Evolutionary conservation across 2,888 invertebrate species (phyloP).

Genomic region (Philhelius pedissequus): DNA sequence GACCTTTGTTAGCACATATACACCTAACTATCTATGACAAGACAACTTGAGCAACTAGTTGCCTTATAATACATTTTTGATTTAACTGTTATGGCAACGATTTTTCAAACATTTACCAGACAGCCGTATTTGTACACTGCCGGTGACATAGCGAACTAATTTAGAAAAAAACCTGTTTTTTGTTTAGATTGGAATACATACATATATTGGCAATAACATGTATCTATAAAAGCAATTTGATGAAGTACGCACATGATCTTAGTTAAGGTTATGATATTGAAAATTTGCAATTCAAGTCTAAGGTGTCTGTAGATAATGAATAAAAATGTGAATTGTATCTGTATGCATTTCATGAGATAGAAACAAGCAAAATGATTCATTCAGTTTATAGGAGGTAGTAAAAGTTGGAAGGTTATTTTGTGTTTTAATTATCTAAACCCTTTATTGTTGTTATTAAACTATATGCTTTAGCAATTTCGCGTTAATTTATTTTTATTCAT

Average conservation of each 20-base stretch:
- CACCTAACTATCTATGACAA: not conserved
- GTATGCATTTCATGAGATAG: not conserved
- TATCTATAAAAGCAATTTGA: not conserved
- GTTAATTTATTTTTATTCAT: not conserved
- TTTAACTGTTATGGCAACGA: conserved; percentile 6
- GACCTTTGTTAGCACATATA: not conserved
- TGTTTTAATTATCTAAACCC: not conserved
- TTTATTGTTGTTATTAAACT: not conserved
- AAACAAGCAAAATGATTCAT: not conserved
- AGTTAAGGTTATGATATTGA: conserved; percentile 14
- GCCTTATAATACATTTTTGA: not conserved
- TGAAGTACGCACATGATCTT: conserved; percentile 11
- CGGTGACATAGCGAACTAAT: not conserved
- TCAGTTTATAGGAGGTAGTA: not conserved
- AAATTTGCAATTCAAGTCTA: conserved; percentile 15
- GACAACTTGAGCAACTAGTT: conserved; percentile 3
- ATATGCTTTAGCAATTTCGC: not conserved
- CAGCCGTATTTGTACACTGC: not conserved
- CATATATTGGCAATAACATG: not conserved
- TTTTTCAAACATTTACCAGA: not conserved
- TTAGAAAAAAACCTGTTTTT: not conserved
- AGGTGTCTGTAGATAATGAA: not conserved
- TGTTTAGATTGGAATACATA: not conserved
- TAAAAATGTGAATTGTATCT: not conserved
- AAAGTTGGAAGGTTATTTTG: not conserved